Conservation (phyloP, 2,888 invertebrate species). For the Eupithecia subumbrata region DNA sequence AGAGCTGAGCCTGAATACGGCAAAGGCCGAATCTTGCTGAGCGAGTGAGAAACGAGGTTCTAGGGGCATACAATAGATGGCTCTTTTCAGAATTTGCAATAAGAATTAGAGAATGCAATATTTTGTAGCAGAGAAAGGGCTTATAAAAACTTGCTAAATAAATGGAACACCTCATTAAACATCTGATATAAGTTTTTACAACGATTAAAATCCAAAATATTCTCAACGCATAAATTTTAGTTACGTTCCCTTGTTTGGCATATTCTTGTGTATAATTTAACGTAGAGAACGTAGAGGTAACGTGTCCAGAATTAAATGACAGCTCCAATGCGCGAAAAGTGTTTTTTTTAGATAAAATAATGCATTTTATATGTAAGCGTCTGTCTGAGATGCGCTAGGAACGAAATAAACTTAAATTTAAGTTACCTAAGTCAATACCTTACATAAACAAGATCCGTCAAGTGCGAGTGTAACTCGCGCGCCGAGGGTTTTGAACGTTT, state of each 20-base stretch:
- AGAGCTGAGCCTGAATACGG: too few species aligned
- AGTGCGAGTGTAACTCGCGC: too few species aligned
- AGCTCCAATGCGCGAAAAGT: constrained; percentile 27
- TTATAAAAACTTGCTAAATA: too few species aligned
- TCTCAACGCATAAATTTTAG: not conserved
- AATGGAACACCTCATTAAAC: too few species aligned
- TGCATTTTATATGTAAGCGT: too few species aligned
- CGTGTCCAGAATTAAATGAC: constrained; percentile 76
- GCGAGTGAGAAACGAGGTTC: not conserved
- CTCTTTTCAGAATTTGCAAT: not conserved
- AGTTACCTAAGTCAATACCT: too few species aligned
- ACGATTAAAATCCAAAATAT: not conserved
- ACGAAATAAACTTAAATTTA: not conserved
- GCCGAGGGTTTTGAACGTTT: too few species aligned
- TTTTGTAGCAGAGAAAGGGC: not conserved
- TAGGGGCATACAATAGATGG: not conserved
- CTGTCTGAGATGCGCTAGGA: not conserved
- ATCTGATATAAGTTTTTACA: not conserved
- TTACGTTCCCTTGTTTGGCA: not conserved
- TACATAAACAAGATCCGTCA: too few species aligned
- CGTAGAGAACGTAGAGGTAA: constrained; percentile 36
- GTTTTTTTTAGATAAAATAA: too few species aligned
- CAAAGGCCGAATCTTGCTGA: not conserved
- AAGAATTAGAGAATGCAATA: not conserved
- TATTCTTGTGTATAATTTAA: not conserved